phyloP scores from a whole-genome alignment of 2,113 vertebrate genomes.

The Scolopax mira region DNA sequence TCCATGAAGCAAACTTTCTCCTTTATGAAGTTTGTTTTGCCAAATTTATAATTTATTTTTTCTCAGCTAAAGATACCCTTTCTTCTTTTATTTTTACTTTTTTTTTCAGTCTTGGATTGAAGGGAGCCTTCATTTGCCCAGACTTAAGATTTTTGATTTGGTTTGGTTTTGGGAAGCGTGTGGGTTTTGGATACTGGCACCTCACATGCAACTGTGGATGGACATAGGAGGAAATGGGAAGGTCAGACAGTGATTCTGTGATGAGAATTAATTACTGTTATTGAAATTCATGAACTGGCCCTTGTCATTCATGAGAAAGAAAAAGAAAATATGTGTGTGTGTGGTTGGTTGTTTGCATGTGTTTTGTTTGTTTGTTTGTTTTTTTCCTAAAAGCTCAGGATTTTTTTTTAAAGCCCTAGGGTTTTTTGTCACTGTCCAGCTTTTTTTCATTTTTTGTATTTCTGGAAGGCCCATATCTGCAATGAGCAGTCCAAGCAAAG shows the following conservation, averaged over 20 bases:
- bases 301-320: not conserved
- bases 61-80: not conserved
- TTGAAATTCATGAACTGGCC: not conserved
- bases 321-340: not conserved
- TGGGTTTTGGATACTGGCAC: not conserved
- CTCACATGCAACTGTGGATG: not conserved
- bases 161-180: not conserved
- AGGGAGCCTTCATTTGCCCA: not conserved
- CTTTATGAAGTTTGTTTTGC: not conserved
- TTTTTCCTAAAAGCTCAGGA: not conserved
- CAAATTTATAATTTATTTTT: not conserved
- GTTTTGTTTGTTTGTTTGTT: not conserved
- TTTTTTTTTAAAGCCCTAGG: not conserved
- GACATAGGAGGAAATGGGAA: not conserved
- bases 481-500: not conserved
- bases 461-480: rapidly evolving
- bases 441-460: not conserved
- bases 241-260: not conserved
- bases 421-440: not conserved
- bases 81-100: not conserved
- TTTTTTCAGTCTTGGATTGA: not conserved
- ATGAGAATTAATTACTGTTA: not conserved
- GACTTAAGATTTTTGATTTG: not conserved
- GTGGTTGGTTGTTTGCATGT: not conserved
- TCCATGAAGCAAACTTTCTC: not conserved